These are phyloP conservation scores for Myzus persicae DNA, from an alignment of 1,140 invertebrate species.

Conservation along the genomic window DNA sequence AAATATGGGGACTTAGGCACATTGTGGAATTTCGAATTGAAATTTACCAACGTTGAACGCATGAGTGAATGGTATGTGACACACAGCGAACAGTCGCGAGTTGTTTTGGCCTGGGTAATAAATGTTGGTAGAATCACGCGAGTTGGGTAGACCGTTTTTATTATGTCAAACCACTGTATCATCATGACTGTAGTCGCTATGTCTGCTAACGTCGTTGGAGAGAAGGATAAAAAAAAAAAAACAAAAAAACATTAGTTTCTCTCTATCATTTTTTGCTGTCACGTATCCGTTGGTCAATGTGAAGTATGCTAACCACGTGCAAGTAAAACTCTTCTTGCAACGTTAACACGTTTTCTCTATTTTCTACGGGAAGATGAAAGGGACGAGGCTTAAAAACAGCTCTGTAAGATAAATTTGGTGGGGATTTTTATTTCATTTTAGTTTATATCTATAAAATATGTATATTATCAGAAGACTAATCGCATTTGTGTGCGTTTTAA, in stretches of 20 bases:
- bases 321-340: conserved; percentile 41
- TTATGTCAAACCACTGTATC: conserved; percentile 48
- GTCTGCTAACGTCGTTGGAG: neutral
- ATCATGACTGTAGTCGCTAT: conserved; percentile 40
- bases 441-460: neutral
- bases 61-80: conserved; percentile 36
- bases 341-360: conserved; percentile 57
- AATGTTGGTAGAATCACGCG: conserved; percentile 30
- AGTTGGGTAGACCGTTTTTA: conserved; percentile 38
- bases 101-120: neutral
- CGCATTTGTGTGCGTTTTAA: conserved; percentile 29
- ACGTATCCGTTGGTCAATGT: conserved; percentile 48
- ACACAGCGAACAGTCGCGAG: neutral
- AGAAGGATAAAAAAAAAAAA: conserved; percentile 43
- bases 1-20: conserved; percentile 8
- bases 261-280: conserved; percentile 50
- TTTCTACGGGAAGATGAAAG: conserved; percentile 20
- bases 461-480: neutral
- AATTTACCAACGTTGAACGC: conserved; percentile 11
- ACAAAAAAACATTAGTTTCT: conserved; percentile 39
- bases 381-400: conserved; percentile 41
- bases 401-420: conserved; percentile 39
- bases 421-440: conserved; percentile 49
- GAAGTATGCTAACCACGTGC: conserved; percentile 55
- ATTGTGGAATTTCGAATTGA: conserved; percentile 40